These are phyloP conservation scores for Anomalospiza imberbis DNA, from an alignment of 2,797 vertebrate species.

Conservation along the genomic window DNA sequence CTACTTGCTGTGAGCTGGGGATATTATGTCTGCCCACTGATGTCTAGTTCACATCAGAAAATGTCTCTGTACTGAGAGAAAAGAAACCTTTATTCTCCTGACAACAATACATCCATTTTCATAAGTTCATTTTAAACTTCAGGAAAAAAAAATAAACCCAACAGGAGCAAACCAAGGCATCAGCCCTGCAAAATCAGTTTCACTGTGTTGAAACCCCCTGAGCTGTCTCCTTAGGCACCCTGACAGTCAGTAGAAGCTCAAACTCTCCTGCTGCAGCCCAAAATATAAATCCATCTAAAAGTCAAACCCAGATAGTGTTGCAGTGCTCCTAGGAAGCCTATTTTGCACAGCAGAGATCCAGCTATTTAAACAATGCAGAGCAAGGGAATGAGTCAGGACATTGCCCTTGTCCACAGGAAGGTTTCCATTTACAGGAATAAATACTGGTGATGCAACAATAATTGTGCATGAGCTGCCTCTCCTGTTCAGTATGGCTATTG, in stretches of 20 bases:
- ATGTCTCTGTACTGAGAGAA: neutral
- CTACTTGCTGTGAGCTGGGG: neutral
- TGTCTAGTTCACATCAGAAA: neutral
- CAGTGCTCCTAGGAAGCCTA: neutral
- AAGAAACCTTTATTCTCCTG: slow-evolving; percentile 14
- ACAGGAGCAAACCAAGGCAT: neutral
- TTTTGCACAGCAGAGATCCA: neutral
- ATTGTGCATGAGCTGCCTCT: neutral
- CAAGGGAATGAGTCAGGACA: neutral
- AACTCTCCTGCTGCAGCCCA: neutral
- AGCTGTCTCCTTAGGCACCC: neutral
- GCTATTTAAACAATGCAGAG: neutral
- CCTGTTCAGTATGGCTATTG: neutral
- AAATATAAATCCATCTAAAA: neutral
- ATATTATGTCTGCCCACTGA: neutral
- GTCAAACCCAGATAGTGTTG: neutral
- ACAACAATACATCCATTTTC: slow-evolving; percentile 51
- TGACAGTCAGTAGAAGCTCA: neutral
- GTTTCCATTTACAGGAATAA: neutral
- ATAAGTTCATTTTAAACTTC: slow-evolving; percentile 15
- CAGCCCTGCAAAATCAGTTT: neutral
- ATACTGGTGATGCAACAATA: neutral
- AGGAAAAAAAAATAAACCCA: neutral
- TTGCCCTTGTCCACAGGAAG: neutral
- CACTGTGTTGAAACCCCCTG: neutral